Evolutionary conservation across 2,888 invertebrate species (phyloP), one percentile per base, ranked within the genome.

Genomic region (Lasioglossum pauxillum): DNA sequence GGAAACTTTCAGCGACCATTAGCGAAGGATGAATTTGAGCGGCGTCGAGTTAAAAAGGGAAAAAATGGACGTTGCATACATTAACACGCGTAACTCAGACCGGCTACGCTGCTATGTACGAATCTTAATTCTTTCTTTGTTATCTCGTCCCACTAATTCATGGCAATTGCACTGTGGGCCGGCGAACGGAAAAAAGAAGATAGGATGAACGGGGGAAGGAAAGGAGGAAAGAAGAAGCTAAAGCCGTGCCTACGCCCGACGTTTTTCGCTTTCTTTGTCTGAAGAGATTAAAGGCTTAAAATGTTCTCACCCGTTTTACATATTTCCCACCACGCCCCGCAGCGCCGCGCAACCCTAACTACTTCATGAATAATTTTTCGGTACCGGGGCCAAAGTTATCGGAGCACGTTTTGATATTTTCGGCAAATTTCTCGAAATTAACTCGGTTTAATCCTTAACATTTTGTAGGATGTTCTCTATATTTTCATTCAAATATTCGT

Each of bases 61-160:
- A 90, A 87, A 84, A 90, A 84, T 82, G 80, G 82, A 78, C 77
- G 91, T 75, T 89, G 93, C 93, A 93, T 93, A 93, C 87, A 93
- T 93, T 93, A 93, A 90, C 86, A 80, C 80, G 74, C 82, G 87
- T 86, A 79, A 83, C 87, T 88, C 87, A 89, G 78, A 77, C 53
- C 82, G 80, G 91, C 81, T 31, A 72, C 74, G 86, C 83, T 67
- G 75, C 86, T 86, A 85, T 89, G 85, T 88, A 85, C 88, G 90
- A 91, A 90, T 92, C 94, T 94, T 94, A 94, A 94, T 94, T 94
- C 92, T 93, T 92, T 91, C 93, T 92, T 91, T 93, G 93, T 93
- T 94, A 94, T 94, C 94, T 94, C 92, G 91, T 91, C 90, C 88
- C 90, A 92, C 91, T 93, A 92, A 93, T 93, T 93, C 92, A 92